Base-by-base conservation (phyloP, 2,888 invertebrate species). In the Agrotis clavis region DNA sequence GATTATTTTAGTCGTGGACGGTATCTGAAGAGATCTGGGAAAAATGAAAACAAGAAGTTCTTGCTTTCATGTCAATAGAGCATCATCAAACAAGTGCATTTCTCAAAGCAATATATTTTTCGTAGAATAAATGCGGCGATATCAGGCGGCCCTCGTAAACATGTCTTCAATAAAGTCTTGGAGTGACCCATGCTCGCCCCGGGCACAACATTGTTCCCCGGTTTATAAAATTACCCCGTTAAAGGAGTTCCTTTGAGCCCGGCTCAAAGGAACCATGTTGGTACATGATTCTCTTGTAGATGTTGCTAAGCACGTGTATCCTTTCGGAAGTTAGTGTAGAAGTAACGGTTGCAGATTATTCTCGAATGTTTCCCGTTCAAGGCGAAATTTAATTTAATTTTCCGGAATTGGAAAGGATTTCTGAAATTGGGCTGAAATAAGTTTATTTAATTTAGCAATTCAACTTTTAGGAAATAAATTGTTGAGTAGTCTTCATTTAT, bases 151-250 rank as follows among this genome's bases (percentile, higher is more conserved):
- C 76, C 85, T 88, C 86, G 91, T 92, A 91, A 91, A 92, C 89
- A 92, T 92, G 90, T 91, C 90, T 88, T 90, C 91, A 91, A 91
- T 92, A 91, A 91, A 89, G 90, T 89, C 87, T 85, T 87, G 81
- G 84, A 90, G 88, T 90, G 92, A 90, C 91, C 91, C 87, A 83
- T 75, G 83, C 86, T 78, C 85, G 88, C 90, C 89, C 84, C 83
- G 84, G 86, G 89, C 89, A 78, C 79, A 84, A 90, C 90, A 90
- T 91, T 91, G 90, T 92, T 90, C 88, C 54, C 88, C 87, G 87
- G 86, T 90, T 92, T 92, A 92, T 92, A 91, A 92, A 92, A 92
- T 93, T 92, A 92, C 87, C 81, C 87, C 80, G 81, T 86, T 87
- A 87, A 90, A 90, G 88, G 87, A 91, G 88, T 86, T n/a, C n/a